These are phyloP conservation scores for Drosophila pallidifrons DNA, from an alignment of 1,140 invertebrate species.

Conservation along the genomic window DNA sequence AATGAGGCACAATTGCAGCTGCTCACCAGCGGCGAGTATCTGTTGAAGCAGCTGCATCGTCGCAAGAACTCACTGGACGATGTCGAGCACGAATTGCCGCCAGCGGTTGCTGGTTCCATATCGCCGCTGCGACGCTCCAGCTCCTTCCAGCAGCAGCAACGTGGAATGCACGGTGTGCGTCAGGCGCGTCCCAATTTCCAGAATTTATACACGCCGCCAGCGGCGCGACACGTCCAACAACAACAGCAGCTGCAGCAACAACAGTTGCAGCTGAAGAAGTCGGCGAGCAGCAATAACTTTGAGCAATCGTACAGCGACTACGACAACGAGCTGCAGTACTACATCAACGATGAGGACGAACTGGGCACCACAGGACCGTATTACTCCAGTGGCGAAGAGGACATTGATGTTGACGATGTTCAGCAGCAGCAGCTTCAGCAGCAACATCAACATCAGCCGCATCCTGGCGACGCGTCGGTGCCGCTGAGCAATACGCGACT, in stretches of 20 bases:
- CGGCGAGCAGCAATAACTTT: conserved; percentile 84
- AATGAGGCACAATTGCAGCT: conserved; percentile 80
- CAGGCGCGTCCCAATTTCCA: conserved; percentile 80
- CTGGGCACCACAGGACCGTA: conserved; percentile 74
- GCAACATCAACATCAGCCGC: conserved; percentile 19
- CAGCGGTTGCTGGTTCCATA: conserved; percentile 45
- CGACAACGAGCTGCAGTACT: conserved; percentile 83
- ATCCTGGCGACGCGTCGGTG: conserved; percentile 40
- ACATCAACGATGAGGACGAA: conserved; percentile 83
- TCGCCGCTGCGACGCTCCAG: conserved; percentile 81
- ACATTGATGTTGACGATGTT: conserved; percentile 4
- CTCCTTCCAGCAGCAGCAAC: conserved; percentile 71
- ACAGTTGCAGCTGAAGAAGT: conserved; percentile 69
- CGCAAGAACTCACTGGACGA: conserved; percentile 86
- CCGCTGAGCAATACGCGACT: conserved; percentile 86
- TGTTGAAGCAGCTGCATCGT: conserved; percentile 81
- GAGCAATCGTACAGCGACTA: conserved; percentile 80
- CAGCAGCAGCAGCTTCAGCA: conserved; percentile 11
- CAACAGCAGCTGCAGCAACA: conserved; percentile 29
- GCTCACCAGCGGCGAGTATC: conserved; percentile 78
- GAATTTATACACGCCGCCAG: conserved; percentile 80
- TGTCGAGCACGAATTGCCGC: conserved; percentile 53
- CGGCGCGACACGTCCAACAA: conserved; percentile 70
- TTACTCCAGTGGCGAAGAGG: conserved; percentile 77
- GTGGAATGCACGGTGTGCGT: conserved; percentile 46